Conservation (phyloP, 2,113 vertebrate genomes). For the Eurypyga helias region DNA sequence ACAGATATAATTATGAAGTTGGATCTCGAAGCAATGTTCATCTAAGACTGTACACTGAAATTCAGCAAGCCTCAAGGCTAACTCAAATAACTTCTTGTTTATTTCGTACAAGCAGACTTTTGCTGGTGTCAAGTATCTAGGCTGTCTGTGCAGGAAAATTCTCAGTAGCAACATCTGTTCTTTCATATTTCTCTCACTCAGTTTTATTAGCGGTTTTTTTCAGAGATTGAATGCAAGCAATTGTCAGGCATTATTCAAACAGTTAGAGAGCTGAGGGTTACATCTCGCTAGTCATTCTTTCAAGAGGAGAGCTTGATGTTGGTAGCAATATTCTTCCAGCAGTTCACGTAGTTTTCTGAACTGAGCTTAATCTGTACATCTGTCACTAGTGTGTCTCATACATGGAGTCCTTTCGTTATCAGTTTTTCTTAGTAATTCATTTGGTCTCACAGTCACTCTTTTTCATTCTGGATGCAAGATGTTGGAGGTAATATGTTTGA, state of each 20-base stretch:
- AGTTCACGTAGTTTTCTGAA: neutral
- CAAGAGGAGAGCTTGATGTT: neutral
- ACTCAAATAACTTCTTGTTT: neutral
- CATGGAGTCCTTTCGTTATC: neutral
- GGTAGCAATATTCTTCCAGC: neutral
- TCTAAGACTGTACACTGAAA: neutral
- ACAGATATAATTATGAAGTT: neutral
- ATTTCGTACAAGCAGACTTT: neutral
- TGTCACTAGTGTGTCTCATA: neutral
- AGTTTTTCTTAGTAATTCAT: neutral
- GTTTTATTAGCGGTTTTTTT: neutral
- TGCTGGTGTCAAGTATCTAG: neutral
- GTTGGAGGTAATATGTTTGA: neutral
- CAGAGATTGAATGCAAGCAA: neutral
- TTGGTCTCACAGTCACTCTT: neutral
- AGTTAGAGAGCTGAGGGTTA: neutral
- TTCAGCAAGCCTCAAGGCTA: neutral
- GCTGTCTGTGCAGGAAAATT: neutral
- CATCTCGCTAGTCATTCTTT: neutral
- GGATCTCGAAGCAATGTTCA: neutral
- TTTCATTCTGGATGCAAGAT: neutral
- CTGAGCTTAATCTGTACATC: neutral
- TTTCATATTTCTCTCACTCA: neutral
- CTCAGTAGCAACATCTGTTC: neutral
- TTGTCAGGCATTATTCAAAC: neutral